phyloP scores from a whole-genome alignment of 1,140 invertebrate species.

The Hylaeus volcanicus region DNA sequence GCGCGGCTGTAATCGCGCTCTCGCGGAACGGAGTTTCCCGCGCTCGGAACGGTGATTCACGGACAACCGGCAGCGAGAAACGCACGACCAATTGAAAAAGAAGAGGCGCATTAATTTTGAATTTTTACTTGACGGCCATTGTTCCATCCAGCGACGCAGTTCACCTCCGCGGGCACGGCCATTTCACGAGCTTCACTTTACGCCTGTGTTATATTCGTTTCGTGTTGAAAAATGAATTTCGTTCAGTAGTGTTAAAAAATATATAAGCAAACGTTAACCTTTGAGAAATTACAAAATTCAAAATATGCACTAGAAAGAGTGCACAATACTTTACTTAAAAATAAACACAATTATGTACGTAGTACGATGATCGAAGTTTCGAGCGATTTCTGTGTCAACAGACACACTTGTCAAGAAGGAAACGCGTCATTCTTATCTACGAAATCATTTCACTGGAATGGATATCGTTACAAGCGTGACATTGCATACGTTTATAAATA shows the following conservation, averaged over 20 bases:
- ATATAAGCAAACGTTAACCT: too few species aligned
- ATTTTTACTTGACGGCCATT: constrained; percentile 54
- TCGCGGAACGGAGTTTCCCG: not conserved
- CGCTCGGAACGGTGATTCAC: constrained; percentile 13
- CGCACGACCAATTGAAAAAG: constrained; percentile 37
- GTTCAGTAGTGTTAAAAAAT: not conserved
- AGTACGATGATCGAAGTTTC: too few species aligned
- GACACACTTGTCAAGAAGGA: too few species aligned
- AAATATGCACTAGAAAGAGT: too few species aligned
- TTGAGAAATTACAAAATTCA: too few species aligned
- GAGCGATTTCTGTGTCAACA: too few species aligned
- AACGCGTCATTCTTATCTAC: too few species aligned
- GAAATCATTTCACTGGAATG: too few species aligned
- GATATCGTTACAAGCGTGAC: too few species aligned
- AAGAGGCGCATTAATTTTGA: constrained; percentile 46
- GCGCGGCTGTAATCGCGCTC: not conserved
- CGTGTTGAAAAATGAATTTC: constrained; percentile 60
- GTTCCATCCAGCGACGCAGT: constrained; percentile 32
- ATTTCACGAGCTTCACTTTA: constrained; percentile 54
- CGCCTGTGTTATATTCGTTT: constrained; percentile 43
- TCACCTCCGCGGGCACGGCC: constrained; percentile 2
- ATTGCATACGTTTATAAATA: too few species aligned
- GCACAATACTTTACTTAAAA: too few species aligned
- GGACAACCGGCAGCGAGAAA: constrained; percentile 4
- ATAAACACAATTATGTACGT: too few species aligned